Evolutionary conservation across 2,888 invertebrate species (phyloP).

Genomic region (Sarcophaga rosellei): DNA sequence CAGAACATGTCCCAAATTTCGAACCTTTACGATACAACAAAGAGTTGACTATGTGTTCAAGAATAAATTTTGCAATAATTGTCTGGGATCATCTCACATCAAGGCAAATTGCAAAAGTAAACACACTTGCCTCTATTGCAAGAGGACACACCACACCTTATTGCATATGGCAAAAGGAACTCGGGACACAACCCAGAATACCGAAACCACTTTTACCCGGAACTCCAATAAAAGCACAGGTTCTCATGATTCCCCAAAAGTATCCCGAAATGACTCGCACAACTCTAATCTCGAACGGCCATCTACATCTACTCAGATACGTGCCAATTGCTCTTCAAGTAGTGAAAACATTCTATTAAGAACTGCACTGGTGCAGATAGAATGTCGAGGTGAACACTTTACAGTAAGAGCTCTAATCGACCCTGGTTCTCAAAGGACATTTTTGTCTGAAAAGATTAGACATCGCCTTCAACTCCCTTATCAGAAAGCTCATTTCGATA

Average conservation of each 20-base stretch:
- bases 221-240: background rate
- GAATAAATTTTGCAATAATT: no score
- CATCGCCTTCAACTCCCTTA: background rate
- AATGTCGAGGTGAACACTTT: background rate
- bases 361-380: background rate
- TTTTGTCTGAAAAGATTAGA: background rate
- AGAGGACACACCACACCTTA: background rate
- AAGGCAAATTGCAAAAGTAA: background rate
- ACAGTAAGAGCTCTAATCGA: background rate
- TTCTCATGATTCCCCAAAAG: no score
- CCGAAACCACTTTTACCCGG: background rate
- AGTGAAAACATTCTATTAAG: background rate
- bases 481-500: no score
- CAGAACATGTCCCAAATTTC: background rate
- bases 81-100: no score
- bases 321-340: background rate
- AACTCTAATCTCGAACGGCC: background rate
- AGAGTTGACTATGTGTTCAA: background rate
- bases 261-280: no score
- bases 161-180: background rate
- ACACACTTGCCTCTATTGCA: background rate
- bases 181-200: background rate
- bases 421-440: constrained; percentile 3
- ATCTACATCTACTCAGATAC: background rate
- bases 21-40: background rate